Evolutionary conservation across 2,888 invertebrate genomes (phyloP).

Genomic region (Griposia aprilina): DNA sequence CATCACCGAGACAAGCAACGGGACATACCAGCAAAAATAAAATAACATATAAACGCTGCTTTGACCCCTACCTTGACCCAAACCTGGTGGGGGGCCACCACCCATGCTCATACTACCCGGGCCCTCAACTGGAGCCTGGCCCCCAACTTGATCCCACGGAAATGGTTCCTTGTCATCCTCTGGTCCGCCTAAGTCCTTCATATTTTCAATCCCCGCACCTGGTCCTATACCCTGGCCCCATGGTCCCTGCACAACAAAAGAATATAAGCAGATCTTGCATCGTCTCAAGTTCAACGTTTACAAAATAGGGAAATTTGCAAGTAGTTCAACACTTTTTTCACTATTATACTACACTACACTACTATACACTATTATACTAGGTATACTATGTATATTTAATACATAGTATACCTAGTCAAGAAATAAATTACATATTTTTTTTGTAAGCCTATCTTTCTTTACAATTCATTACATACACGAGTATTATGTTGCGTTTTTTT

Average conservation of each 20-base stretch:
- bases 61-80: background rate
- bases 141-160: background rate
- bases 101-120: background rate
- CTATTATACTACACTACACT: too few species aligned
- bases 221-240: conserved; percentile 32
- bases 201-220: background rate
- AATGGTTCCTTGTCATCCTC: background rate
- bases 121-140: background rate
- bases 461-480: too few species aligned
- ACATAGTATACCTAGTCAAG: too few species aligned
- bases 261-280: background rate
- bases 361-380: too few species aligned
- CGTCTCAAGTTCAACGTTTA: background rate
- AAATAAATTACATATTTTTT: too few species aligned
- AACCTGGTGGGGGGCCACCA: background rate
- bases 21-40: background rate
- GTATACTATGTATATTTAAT: too few species aligned
- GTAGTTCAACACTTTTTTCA: background rate
- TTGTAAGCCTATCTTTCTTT: too few species aligned
- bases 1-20: background rate
- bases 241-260: conserved; percentile 15
- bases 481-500: too few species aligned
- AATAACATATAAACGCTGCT: too few species aligned
- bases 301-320: background rate
- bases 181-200: background rate